Percentiles rank a stretch among this genome's conserved stretches.
Evolutionary conservation across 2,113 vertebrate species (phyloP).

Genomic region (Lanius collurio): DNA sequence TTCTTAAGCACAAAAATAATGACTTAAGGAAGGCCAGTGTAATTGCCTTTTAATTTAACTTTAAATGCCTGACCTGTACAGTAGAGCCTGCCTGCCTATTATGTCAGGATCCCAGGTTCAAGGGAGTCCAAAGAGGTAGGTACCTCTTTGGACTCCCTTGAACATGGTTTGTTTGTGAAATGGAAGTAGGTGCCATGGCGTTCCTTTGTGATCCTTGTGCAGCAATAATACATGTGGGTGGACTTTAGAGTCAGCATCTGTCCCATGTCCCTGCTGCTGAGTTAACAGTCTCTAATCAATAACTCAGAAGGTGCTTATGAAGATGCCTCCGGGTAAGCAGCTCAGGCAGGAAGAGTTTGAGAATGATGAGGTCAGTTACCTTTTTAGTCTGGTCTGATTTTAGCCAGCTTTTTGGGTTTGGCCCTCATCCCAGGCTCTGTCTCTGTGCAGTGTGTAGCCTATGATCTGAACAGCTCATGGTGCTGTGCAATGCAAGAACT

Average conservation of each 20-base stretch:
- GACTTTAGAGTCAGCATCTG: background rate
- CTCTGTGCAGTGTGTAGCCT: background rate
- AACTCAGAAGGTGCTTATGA: background rate
- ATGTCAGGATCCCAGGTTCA: constrained; percentile 1
- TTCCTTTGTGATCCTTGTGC: background rate
- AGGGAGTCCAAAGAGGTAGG: constrained; percentile 51
- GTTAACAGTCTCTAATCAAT: background rate
- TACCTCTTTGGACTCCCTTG: no score
- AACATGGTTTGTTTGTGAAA: constrained; percentile 48
- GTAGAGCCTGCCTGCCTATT: constrained; percentile 12
- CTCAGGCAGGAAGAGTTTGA: background rate
- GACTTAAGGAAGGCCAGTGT: background rate
- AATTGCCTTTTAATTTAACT: background rate
- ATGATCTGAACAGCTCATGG: background rate
- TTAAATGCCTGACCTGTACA: constrained; percentile 30
- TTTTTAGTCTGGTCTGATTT: background rate
- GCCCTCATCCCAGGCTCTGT: background rate
- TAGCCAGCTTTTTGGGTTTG: background rate
- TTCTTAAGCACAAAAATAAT: background rate
- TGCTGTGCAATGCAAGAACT: background rate
- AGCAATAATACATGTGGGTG: background rate
- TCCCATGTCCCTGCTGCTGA: background rate
- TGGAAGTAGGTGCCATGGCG: background rate
- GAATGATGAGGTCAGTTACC: background rate
- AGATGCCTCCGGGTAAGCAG: background rate